Evolutionary conservation across 2,113 vertebrate species (phyloP), one percentile per base, ranked within the genome.

Genomic region (Microcebus ravelobensis): DNA sequence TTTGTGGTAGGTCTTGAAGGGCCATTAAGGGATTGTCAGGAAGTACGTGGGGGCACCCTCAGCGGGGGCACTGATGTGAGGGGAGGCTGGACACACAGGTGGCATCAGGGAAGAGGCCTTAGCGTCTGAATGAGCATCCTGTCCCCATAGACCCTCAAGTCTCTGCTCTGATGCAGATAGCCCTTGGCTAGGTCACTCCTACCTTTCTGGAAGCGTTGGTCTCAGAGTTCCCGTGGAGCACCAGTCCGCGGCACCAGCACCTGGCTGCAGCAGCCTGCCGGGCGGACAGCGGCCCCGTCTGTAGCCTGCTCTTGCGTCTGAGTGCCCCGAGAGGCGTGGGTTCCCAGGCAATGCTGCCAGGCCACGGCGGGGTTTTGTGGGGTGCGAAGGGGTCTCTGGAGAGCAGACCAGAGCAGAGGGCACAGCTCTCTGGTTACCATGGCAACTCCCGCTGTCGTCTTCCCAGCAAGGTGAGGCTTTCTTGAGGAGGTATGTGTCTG

Each of bases 261-360:
- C n/a, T 67, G 0, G 55, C 31, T 4, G 3, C 8, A 0, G 2
- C 5, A 14, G 4, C 34, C 63, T 3, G 50, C 0, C 0, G 34
- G 31, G 34, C 3, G 17, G 68, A 27, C 36, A 34, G 48, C 39
- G 20, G 50, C 57, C 63, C 42, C 3, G 0, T 4, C 71, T 8
- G 25, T 52, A 79, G 1, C 52, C 70, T 15, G 29, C 3, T 31
- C 61, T 55, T 14, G 18, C 12, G 1, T 21, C 29, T 6, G 42
- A n/a, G 29, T 20, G 5, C 52, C 68, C 79, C 5, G 8, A 0
- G 4, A 48, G 59, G 23, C 0, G 14, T 1, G 7, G 87, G 15
- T 36, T 25, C 63, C n/a, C 2, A 11, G 7, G 3, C 45, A 3
- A 29, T 1, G 10, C 63, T 4, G 45, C 34, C 52, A 34, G 29